phyloP scores from a whole-genome alignment of 2,888 invertebrate species.

The Drosophila algonquin region DNA sequence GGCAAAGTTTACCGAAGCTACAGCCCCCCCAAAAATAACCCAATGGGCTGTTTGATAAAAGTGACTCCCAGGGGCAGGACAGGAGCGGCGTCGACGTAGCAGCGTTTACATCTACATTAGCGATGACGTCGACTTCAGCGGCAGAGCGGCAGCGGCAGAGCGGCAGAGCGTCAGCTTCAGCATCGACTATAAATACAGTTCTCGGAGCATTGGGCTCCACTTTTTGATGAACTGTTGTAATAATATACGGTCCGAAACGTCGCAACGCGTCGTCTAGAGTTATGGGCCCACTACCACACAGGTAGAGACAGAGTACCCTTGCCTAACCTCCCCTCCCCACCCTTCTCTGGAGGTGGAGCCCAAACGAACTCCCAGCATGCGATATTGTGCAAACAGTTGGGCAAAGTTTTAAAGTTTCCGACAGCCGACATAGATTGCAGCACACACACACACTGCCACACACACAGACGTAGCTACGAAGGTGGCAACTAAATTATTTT shows the following conservation, averaged over 20 bases:
- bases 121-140: slow-evolving; percentile 44
- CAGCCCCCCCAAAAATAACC: slow-evolving; percentile 64
- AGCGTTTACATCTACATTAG: slow-evolving; percentile 77
- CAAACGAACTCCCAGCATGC: slow-evolving; percentile 39
- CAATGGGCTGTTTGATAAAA: slow-evolving; percentile 78
- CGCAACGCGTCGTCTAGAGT: slow-evolving; percentile 50
- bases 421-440: slow-evolving; percentile 63
- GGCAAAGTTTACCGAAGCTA: slow-evolving; percentile 64
- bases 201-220: slow-evolving; percentile 30
- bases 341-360: slow-evolving; percentile 3
- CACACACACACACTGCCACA: slow-evolving; percentile 24
- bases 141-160: too few relatives aligned
- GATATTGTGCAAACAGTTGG: slow-evolving; percentile 67
- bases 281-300: slow-evolving; percentile 36
- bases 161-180: slow-evolving; percentile 3
- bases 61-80: slow-evolving; percentile 45
- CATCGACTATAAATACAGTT: slow-evolving; percentile 44
- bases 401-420: slow-evolving; percentile 73
- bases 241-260: slow-evolving; percentile 74
- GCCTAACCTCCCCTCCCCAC: too few relatives aligned
- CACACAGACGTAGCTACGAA: not conserved
- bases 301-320: not conserved
- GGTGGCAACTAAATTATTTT: slow-evolving; percentile 77
- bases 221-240: slow-evolving; percentile 78
- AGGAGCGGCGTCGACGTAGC: slow-evolving; percentile 21